Percentiles rank a stretch among this genome's conserved stretches.
Evolutionary conservation across 2,888 invertebrate genomes (phyloP).

Genomic region (Alloplasta piceator): DNA sequence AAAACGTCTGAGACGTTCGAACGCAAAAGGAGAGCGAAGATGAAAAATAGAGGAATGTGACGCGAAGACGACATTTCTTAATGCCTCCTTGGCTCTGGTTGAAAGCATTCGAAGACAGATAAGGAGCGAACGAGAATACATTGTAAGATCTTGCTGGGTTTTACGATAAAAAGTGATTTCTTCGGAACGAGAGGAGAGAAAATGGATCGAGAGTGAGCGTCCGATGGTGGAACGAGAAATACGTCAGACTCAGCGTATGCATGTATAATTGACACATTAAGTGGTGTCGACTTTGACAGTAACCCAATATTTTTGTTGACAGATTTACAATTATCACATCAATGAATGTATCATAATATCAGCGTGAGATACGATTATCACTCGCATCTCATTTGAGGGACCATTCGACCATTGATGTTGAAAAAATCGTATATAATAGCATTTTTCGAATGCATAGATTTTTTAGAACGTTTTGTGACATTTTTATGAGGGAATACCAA

Average conservation of each 20-base stretch:
- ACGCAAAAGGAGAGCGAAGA: conserved; percentile 45
- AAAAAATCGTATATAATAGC: no score
- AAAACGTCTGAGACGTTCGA: conserved; percentile 2
- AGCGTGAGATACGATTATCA: no score
- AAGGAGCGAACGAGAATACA: conserved; percentile 58
- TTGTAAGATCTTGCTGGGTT: conserved; percentile 38
- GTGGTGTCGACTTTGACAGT: neutral
- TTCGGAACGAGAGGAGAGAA: neutral
- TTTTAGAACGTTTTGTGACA: no score
- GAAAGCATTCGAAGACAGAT: conserved; percentile 50
- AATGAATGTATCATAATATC: no score
- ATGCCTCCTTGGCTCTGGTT: conserved; percentile 45
- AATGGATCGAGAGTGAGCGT: neutral
- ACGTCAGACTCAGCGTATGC: neutral
- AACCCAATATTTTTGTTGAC: no score
- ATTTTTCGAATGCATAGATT: no score
- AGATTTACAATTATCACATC: no score
- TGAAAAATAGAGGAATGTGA: conserved; percentile 52
- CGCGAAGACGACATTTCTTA: conserved; percentile 57
- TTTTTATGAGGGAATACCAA: no score
- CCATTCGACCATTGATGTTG: no score
- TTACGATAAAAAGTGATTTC: neutral
- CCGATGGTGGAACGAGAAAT: neutral
- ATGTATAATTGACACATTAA: conserved; percentile 38
- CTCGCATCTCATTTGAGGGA: no score